Conservation (phyloP, 2,888 invertebrate genomes). For the Bombylius major region DNA sequence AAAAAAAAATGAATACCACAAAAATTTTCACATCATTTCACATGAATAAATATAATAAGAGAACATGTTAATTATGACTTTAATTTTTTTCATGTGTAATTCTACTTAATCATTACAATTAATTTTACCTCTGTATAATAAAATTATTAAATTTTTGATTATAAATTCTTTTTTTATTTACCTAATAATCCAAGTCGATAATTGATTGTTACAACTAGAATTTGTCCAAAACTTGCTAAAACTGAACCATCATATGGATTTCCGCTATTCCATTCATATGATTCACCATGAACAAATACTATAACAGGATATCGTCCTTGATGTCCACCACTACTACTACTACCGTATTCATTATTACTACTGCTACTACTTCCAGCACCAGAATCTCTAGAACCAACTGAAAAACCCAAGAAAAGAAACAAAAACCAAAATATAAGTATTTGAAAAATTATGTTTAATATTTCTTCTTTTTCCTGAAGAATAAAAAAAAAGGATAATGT, state of each 20-base stretch:
- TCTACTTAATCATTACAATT: no score
- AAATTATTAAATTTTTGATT: no score
- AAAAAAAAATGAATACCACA: no score
- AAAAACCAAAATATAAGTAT: no score
- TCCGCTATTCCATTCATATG: slow-evolving; percentile 96
- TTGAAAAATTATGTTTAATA: no score
- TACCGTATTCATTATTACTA: slow-evolving; percentile 14
- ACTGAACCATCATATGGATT: slow-evolving; percentile 97
- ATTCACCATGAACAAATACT: slow-evolving; percentile 90
- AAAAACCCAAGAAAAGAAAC: slow-evolving; percentile 14
- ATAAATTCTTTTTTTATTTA: slow-evolving; percentile 36
- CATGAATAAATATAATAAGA: no score
- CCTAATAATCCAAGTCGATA: slow-evolving; percentile 70
- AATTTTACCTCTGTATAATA: no score
- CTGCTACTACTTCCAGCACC: slow-evolving; percentile 18
- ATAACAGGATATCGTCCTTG: slow-evolving; percentile 67
- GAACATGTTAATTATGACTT: no score
- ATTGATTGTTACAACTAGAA: slow-evolving; percentile 80
- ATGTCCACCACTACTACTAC: slow-evolving; percentile 44
- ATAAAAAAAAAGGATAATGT: no score
- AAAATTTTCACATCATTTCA: no score
- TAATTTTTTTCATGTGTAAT: no score
- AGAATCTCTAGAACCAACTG: slow-evolving; percentile 35
- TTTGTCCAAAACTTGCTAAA: slow-evolving; percentile 81
- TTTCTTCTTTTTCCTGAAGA: no score